These are phyloP conservation scores for Plutella xylostella DNA, from an alignment of 2,888 invertebrate genomes.

Conservation along the genomic window DNA sequence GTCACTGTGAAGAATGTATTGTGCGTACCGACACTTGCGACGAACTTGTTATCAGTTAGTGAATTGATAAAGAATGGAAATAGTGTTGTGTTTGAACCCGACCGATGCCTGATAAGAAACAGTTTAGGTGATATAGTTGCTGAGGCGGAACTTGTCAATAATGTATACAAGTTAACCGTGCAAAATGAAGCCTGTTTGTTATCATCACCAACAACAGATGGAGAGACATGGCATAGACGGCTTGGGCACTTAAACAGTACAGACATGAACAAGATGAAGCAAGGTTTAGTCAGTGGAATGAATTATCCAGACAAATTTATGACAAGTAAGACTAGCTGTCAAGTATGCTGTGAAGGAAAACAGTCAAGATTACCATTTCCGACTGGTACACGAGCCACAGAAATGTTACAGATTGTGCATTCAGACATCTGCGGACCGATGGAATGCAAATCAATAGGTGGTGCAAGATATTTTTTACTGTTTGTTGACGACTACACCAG, in stretches of 20 bases:
- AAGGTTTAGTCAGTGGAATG: background rate
- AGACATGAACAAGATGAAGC: constrained; percentile 7
- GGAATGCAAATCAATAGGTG: constrained; percentile 3
- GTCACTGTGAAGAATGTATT: constrained; percentile 9
- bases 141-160: constrained; percentile 1
- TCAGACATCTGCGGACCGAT: constrained; percentile 14
- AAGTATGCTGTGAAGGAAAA: constrained; percentile 14
- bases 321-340: constrained; percentile 10
- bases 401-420: constrained; percentile 4
- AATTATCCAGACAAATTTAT: background rate
- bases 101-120: constrained; percentile 8
- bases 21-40: constrained; percentile 11
- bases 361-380: constrained; percentile 5
- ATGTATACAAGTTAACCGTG: constrained; percentile 7
- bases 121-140: constrained; percentile 4
- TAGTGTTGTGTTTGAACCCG: constrained; percentile 8
- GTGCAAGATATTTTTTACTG: too few relatives aligned
- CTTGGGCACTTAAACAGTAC: constrained; percentile 3
- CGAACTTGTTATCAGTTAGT: constrained; percentile 12
- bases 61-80: constrained; percentile 11
- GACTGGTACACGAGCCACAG: background rate
- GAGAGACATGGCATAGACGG: background rate
- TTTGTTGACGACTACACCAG: too few relatives aligned
- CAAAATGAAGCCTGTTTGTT: background rate
- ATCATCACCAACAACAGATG: background rate